These are phyloP conservation scores for Automeris io DNA, from an alignment of 2,888 invertebrate genomes.

Conservation along the genomic window DNA sequence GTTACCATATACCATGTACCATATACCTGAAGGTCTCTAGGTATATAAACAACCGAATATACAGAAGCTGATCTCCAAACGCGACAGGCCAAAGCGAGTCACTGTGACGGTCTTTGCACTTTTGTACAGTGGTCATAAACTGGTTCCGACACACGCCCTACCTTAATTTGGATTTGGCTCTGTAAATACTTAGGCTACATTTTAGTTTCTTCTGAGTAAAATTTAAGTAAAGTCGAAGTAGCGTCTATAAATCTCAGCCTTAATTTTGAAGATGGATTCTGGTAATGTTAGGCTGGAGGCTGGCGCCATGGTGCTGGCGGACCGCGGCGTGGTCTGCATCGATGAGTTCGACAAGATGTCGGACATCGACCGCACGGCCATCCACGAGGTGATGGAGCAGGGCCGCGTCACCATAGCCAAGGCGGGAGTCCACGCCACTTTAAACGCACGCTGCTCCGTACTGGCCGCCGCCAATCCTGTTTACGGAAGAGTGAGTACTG, in stretches of 20 bases:
- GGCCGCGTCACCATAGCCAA: conserved; percentile 98
- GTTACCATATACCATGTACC: no score
- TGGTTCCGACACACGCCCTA: no score
- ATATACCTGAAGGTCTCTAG: no score
- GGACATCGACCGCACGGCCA: conserved; percentile 98
- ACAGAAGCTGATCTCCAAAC: no score
- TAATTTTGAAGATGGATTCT: not conserved
- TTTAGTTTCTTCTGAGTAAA: no score
- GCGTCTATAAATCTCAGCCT: no score
- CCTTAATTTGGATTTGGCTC: not conserved
- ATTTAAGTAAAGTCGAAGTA: no score
- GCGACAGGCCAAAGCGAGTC: no score
- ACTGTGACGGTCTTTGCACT: no score
- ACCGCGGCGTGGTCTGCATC: conserved; percentile 97
- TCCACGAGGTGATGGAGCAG: conserved; percentile 99
- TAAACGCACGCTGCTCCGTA: conserved; percentile 98
- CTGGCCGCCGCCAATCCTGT: conserved; percentile 99
- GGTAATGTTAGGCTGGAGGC: conserved; percentile 85
- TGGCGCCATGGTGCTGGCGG: conserved; percentile 99
- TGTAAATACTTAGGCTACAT: no score
- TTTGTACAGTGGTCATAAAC: no score
- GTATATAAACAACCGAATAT: no score
- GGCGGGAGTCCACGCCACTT: conserved; percentile 98
- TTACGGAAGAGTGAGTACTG: conserved; percentile 69
- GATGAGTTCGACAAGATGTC: conserved; percentile 99